Evolutionary conservation across 2,888 invertebrate genomes (phyloP).

Genomic region (Nemoura dubitans): DNA sequence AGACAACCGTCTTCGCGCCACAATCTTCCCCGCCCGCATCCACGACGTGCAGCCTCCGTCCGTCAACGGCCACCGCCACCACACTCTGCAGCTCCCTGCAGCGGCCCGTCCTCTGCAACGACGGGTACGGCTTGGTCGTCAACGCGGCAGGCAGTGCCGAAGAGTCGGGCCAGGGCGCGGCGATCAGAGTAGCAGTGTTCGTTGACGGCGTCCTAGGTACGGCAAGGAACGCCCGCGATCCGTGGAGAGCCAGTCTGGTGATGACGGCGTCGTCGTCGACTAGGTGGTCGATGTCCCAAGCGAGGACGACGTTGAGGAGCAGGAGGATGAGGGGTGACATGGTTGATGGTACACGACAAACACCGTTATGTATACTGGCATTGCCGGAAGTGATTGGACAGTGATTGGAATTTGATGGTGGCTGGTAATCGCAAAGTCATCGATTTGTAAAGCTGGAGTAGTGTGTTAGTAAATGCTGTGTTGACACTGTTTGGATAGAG

Average conservation of each 20-base stretch:
- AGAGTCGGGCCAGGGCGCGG: constrained; percentile 59
- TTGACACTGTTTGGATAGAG: background rate
- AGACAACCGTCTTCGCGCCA: constrained; percentile 59
- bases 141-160: constrained; percentile 45
- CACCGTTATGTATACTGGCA: background rate
- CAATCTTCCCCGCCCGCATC: constrained; percentile 59
- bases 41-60: constrained; percentile 59
- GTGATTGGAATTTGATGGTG: background rate
- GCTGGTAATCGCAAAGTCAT: constrained; percentile 27
- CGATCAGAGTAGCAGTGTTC: constrained; percentile 57
- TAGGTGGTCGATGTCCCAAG: constrained; percentile 28
- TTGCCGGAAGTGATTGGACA: background rate
- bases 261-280: constrained; percentile 47
- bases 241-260: constrained; percentile 56
- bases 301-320: background rate
- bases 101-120: constrained; percentile 53
- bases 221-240: constrained; percentile 60
- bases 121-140: constrained; percentile 47
- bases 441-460: constrained; percentile 50
- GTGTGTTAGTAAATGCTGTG: constrained; percentile 46
- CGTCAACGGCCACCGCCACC: constrained; percentile 58
- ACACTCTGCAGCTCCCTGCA: constrained; percentile 59
- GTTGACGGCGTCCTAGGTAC: constrained; percentile 57
- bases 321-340: background rate
- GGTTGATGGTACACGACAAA: background rate